Evolutionary conservation across 1,140 invertebrate species (phyloP), one percentile per base, ranked within the genome.

Genomic region (Scaptomyza graminum): DNA sequence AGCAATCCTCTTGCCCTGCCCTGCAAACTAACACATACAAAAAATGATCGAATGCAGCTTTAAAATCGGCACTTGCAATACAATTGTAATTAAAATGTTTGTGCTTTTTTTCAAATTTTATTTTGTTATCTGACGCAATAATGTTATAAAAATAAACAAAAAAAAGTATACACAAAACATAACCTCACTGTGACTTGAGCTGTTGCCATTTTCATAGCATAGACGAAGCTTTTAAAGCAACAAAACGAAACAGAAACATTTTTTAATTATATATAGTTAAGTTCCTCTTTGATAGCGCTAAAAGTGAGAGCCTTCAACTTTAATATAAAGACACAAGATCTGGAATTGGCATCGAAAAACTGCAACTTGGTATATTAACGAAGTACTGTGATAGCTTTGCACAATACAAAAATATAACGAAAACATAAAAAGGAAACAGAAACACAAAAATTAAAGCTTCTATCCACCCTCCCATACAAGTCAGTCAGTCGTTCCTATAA

Each of bases 181-280:
- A 79, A 74, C 75, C 75, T 77, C 75, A 74, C 59, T 70, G 70
- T 78, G 70, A 83, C 60, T 74, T 59, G 44, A 74, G 63, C 52
- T 76, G 62, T 76, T 80, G 78, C 78, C 78, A 80, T 81, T 80
- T 64, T 68, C 65, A 60, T 65, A 70, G 41, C 28, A 49, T 41
- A 67, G 47, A 41, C n/a, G 57, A 51, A 12, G 78, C 78, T 75
- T 71, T 65, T 46, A 60, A 71, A 75, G 73, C 73, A 56, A 31
- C 5, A n/a, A 51, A 44, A 44, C 39, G 34, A 25, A 46, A 22
- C 18, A 22, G 18, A 22, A 34, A 55, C 11, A 55, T 31, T 65
- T 47, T 46, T 65, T 25, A 13, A 56, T 56, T 37, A 55, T 28
- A 34, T 57, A 66, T 56, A 65, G 62, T 65, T 71, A 52, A 66